Evolutionary conservation across 1,140 invertebrate genomes (phyloP).

Genomic region (Monochamus saltuarius): DNA sequence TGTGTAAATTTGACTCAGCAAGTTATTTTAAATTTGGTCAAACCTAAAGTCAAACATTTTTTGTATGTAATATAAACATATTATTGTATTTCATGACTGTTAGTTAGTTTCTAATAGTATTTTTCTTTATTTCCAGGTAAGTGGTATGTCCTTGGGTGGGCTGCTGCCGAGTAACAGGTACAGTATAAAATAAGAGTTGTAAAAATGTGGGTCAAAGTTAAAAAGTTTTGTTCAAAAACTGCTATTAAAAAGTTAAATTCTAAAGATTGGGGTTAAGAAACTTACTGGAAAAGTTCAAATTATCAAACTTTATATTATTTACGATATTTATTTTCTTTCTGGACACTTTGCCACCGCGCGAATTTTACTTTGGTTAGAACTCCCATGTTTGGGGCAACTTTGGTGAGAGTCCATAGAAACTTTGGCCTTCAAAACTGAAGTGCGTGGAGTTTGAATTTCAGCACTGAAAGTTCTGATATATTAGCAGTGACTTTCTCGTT

Average conservation of each 20-base stretch:
- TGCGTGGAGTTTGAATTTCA: too few relatives aligned
- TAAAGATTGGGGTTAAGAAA: conserved; percentile 36
- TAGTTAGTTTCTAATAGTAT: too few relatives aligned
- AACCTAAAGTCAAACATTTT: too few relatives aligned
- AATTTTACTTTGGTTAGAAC: conserved; percentile 10
- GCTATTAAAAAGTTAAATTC: conserved; percentile 43
- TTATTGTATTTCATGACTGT: too few relatives aligned
- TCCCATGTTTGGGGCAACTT: not conserved
- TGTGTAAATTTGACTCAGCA: too few relatives aligned
- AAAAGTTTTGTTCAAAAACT: conserved; percentile 41
- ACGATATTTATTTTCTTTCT: conserved; percentile 33
- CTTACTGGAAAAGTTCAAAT: conserved; percentile 34
- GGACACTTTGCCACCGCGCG: conserved; percentile 16
- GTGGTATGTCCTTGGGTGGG: too few relatives aligned
- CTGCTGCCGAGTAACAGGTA: conserved; percentile 26
- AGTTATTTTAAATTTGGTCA: too few relatives aligned
- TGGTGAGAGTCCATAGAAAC: not conserved
- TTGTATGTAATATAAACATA: too few relatives aligned
- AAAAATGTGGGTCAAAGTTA: conserved; percentile 39
- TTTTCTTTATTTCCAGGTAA: too few relatives aligned
- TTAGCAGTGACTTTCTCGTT: too few relatives aligned
- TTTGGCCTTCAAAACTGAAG: too few relatives aligned
- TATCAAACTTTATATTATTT: conserved; percentile 39
- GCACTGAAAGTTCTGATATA: too few relatives aligned
- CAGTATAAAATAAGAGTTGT: conserved; percentile 32